Percentiles rank a stretch among this genome's conserved stretches.
These are phyloP conservation scores for Tolmerus cingulatus DNA, from an alignment of 2,888 invertebrate genomes.

Conservation along the genomic window DNA sequence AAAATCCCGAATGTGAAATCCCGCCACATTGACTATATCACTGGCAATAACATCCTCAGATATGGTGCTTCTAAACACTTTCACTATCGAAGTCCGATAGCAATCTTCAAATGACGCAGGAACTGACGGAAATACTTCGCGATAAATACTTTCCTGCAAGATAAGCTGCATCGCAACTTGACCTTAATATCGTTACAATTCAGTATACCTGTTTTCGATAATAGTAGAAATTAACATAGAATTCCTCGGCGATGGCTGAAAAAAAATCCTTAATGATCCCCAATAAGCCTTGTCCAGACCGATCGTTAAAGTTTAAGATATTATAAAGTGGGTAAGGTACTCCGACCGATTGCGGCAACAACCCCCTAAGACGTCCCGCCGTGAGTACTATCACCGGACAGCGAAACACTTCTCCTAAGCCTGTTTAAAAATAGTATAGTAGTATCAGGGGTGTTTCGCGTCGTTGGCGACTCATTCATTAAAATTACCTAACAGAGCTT, in stretches of 20 bases:
- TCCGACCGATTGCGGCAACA: not conserved
- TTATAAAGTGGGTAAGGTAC: constrained; percentile 40
- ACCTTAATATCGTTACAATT: not conserved
- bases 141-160: constrained; percentile 28
- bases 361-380: not conserved
- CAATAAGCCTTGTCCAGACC: not conserved
- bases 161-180: not conserved
- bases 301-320: not conserved
- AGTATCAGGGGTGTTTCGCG: not conserved
- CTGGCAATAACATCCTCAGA: not conserved
- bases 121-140: not conserved
- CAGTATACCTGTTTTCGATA: constrained; percentile 41
- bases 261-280: not conserved
- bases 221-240: constrained; percentile 43
- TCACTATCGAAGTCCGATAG: constrained; percentile 14
- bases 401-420: constrained; percentile 40
- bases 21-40: constrained; percentile 39
- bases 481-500: constrained; percentile 44
- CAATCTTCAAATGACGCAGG: not conserved
- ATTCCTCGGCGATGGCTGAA: constrained; percentile 13
- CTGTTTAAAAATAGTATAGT: not conserved
- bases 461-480: not conserved
- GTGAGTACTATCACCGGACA: constrained; percentile 44
- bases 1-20: constrained; percentile 40
- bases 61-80: constrained; percentile 42